A percentile compares a stretch with the other conserved stretches of the same genome.
These are phyloP conservation scores for Radopholus similis DNA, from an alignment of 1,140 invertebrate genomes.

Conservation along the genomic window DNA sequence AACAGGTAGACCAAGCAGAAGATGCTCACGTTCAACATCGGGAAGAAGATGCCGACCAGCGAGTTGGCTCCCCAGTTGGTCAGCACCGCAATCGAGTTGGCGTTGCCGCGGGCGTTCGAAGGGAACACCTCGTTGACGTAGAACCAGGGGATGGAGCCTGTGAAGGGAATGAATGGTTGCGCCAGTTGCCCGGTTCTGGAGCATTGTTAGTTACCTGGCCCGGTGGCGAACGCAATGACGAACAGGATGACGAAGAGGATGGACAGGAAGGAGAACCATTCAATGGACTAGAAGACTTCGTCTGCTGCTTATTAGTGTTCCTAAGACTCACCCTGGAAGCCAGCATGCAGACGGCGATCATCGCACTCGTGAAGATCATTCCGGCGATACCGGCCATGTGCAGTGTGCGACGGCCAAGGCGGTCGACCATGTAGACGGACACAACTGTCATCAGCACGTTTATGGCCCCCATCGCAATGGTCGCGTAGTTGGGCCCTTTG, in stretches of 20 bases:
- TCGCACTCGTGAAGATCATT: constrained; percentile 54
- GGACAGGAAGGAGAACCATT: constrained; percentile 52
- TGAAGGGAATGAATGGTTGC: too few species aligned
- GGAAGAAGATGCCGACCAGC: constrained; percentile 89
- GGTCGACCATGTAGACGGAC: constrained; percentile 77
- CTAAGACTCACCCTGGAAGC: constrained; percentile 2
- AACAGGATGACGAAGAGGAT: constrained; percentile 60
- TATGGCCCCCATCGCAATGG: constrained; percentile 77
- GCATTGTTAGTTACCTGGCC: constrained; percentile 43
- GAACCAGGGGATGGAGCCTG: constrained; percentile 88
- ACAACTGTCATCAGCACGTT: constrained; percentile 83
- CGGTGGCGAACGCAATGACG: constrained; percentile 61
- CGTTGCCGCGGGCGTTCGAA: constrained; percentile 87
- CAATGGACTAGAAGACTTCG: not conserved
- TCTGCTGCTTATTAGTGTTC: not conserved
- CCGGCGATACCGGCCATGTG: constrained; percentile 61
- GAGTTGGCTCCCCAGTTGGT: constrained; percentile 99
- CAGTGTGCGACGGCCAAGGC: constrained; percentile 64
- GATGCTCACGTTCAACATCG: constrained; percentile 55
- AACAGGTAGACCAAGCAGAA: not conserved
- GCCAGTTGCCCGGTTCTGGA: too few species aligned
- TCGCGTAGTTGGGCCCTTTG: constrained; percentile 75
- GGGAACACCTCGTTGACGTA: constrained; percentile 91
- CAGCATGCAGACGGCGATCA: constrained; percentile 47
- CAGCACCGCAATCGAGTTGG: constrained; percentile 93